Base-by-base conservation (phyloP, 1,140 invertebrate genomes). In the Episyrphus balteatus region DNA sequence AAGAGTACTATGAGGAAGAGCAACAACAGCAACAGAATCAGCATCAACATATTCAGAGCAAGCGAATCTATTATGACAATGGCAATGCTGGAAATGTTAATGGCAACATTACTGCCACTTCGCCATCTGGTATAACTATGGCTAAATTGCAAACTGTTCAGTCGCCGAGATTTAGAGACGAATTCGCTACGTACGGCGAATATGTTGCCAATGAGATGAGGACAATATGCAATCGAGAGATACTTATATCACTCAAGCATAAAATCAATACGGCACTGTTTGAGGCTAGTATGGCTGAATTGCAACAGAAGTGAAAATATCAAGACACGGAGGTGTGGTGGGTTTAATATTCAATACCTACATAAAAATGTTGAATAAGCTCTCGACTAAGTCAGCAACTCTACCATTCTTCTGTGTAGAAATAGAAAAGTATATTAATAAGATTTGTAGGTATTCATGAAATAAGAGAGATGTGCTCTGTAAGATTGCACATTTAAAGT, bases 211-310 rank as follows among this genome's bases (percentile, higher is more conserved):
- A 66, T 49, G 63, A 66, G 51, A 59, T 66, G 59, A 57, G 63
- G 19, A 55, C 55, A 42, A 64, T 66, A 17, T 52, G 46, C 36
- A 62, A 55, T 38, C 38, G 61, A 14, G 61, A 66, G 51, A 52
- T 61, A 31, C 50, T 66, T n/a, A 52, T 64, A n/a, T 51, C 58
- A 6, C 49, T 66, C 1, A 66, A 66, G 46, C 63, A 66, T 49
- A 66, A 66, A 46, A 66, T 66, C n/a, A 66, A 66, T 40, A 66
- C 61, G 11, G 63, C 61, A n/a, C 63, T 66, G 5, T 66, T 64
- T 36, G 63, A 66, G 43, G 63, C 63, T 15, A 66, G 58, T 51
- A 66, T 66, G 63, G 55, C 61, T 13, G 61, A 66, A 34, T 31
- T 66, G 31, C 63, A 26, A 26, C 21, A 62, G 21, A 66, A 66